Evolutionary conservation across 2,888 invertebrate genomes (phyloP), one percentile per base, ranked within the genome.

Genomic region (Acrocera orbiculus): DNA sequence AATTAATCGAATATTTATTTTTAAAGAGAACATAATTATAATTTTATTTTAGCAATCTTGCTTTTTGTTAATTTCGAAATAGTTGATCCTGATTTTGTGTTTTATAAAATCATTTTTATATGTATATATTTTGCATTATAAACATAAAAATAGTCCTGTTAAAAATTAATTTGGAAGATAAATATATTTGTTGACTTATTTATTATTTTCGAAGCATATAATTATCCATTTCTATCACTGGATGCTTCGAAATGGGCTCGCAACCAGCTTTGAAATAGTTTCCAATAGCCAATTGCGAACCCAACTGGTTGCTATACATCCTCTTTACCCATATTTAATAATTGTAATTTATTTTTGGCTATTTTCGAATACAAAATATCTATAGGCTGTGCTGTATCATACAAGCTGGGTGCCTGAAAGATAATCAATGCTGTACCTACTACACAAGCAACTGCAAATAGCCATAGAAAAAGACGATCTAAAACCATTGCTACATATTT

Each of bases 401-500:
- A 90, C 51, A 90, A 71, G 36, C 86, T 83, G 40, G 90, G 90
- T 47, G 90, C 90, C 62, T 83, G 76, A 42, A 89, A 70, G 58
- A 86, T 86, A 52, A 86, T 86, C 47, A 83, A 66, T 39, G 77
- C 78, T 39, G 86, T 92, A 43, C 93, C 93, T 40, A 87, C 63
- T 43, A 93, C 71, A 62, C 92, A 93, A 45, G 89, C 87, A 56
- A 89, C 70, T 55, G 92, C 83, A 66, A 95, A 95, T 51, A 87
- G 76, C 76, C 89, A 90, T 48, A 95, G 72, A 66, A 95, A 95
- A 51, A 95, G 73, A 51, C 95, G 74, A 65, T 95, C 95, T 58
- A 95, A 69, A 43, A 95, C 93, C 89, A 93, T 58, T 36, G 77
- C 77, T 38, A 95, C 90, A 66, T 90, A 95, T 61, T 93, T 93